Percentiles rank a stretch among this genome's conserved stretches.
Conservation (phyloP, 92 coral and sea anemone genomes). For the Phymanthus crucifer region DNA sequence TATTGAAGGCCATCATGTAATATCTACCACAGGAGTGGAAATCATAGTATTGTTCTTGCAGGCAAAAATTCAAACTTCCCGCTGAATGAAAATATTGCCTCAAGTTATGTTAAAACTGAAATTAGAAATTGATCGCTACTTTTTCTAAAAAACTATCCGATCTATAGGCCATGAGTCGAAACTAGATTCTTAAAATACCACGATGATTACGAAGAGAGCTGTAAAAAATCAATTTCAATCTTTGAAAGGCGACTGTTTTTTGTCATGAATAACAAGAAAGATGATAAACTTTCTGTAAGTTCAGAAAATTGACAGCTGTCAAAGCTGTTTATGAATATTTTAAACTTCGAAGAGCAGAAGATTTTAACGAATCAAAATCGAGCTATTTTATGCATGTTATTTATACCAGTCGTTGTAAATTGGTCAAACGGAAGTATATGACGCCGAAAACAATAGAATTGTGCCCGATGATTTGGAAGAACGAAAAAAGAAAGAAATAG, state of each 20-base stretch:
- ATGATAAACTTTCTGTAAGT: not conserved
- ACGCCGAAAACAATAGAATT: too few species aligned
- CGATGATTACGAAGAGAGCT: not conserved
- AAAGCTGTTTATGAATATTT: not conserved
- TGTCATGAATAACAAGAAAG: not conserved
- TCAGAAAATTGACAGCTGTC: not conserved
- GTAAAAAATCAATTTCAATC: not conserved
- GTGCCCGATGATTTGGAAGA: too few species aligned
- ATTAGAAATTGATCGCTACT: not conserved
- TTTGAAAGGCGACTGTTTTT: not conserved
- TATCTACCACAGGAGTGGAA: not conserved
- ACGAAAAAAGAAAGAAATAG: too few species aligned
- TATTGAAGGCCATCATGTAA: not conserved
- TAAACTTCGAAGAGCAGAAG: too few species aligned
- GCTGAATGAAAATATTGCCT: too few species aligned
- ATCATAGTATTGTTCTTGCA: not conserved
- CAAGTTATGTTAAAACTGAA: not conserved
- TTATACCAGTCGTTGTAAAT: too few species aligned
- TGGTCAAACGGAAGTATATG: too few species aligned
- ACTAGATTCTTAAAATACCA: not conserved
- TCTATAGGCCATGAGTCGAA: not conserved
- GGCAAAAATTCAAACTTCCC: too few species aligned
- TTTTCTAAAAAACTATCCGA: not conserved
- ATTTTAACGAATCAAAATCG: too few species aligned
- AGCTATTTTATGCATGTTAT: too few species aligned